Conservation (phyloP, 2,113 vertebrate species). For the Willisornis vidua region DNA sequence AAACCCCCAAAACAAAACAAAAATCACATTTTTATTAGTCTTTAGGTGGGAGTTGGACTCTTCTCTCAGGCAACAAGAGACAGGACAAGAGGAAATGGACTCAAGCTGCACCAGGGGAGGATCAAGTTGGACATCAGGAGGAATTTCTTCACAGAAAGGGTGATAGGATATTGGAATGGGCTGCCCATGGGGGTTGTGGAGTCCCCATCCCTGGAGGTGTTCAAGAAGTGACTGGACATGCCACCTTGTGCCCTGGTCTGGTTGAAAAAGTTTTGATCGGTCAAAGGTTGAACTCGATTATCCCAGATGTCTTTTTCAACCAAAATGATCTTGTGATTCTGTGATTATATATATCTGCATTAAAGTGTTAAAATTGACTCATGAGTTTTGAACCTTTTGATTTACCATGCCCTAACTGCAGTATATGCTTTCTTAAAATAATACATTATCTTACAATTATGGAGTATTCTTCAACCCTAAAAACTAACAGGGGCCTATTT, state of each 20-base stretch:
- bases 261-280: too few species aligned
- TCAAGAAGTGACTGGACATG: not conserved
- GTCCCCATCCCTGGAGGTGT: not conserved
- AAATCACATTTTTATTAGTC: not conserved
- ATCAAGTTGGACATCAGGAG: not conserved
- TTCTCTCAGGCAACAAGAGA: not conserved
- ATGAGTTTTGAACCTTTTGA: not conserved
- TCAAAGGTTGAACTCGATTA: not conserved
- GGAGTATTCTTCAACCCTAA: not conserved
- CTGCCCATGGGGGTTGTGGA: not conserved
- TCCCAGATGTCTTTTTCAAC: not conserved
- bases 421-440: not conserved
- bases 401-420: not conserved
- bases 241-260: not conserved
- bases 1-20: not conserved
- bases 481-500: slow-evolving; percentile 20
- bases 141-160: not conserved
- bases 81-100: not conserved
- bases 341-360: not conserved
- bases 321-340: not conserved
- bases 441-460: not conserved
- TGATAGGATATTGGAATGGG: not conserved
- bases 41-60: not conserved
- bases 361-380: not conserved
- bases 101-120: not conserved